phyloP scores from a whole-genome alignment of 1,140 invertebrate genomes.

The Drosophila pectinifera region DNA sequence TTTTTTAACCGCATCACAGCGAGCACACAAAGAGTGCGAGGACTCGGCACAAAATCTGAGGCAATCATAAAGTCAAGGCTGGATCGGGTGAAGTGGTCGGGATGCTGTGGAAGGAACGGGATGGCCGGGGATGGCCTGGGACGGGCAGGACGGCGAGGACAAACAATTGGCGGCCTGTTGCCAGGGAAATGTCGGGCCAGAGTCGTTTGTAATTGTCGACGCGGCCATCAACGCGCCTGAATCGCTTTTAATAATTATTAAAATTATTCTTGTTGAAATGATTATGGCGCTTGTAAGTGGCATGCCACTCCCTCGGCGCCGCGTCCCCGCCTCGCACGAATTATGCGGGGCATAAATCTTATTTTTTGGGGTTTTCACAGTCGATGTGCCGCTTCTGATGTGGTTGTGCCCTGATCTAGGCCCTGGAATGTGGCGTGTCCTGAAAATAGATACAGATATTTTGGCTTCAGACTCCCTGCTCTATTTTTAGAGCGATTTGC shows the following conservation, averaged over 20 bases:
- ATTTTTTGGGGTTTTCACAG: constrained; percentile 54
- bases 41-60: constrained; percentile 43
- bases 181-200: constrained; percentile 52
- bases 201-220: constrained; percentile 73
- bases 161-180: constrained; percentile 71
- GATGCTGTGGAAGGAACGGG: not conserved
- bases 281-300: constrained; percentile 81
- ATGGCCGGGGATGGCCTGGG: constrained; percentile 14
- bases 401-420: constrained; percentile 29
- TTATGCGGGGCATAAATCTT: constrained; percentile 67
- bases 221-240: constrained; percentile 62
- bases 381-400: constrained; percentile 37
- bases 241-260: constrained; percentile 82
- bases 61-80: constrained; percentile 68
- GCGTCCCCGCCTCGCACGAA: constrained; percentile 45
- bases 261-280: constrained; percentile 84
- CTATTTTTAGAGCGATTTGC: constrained; percentile 14
- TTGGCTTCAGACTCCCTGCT: not conserved
- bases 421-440: constrained; percentile 14
- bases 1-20: constrained; percentile 76
- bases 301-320: constrained; percentile 27
- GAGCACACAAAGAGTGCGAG: constrained; percentile 6
- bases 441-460: constrained; percentile 24
- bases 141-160: constrained; percentile 13
- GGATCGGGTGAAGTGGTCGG: constrained; percentile 31